Evolutionary conservation across 2,797 vertebrate genomes (phyloP), one percentile per base, ranked within the genome.

Genomic region (Eulemur rubriventer): DNA sequence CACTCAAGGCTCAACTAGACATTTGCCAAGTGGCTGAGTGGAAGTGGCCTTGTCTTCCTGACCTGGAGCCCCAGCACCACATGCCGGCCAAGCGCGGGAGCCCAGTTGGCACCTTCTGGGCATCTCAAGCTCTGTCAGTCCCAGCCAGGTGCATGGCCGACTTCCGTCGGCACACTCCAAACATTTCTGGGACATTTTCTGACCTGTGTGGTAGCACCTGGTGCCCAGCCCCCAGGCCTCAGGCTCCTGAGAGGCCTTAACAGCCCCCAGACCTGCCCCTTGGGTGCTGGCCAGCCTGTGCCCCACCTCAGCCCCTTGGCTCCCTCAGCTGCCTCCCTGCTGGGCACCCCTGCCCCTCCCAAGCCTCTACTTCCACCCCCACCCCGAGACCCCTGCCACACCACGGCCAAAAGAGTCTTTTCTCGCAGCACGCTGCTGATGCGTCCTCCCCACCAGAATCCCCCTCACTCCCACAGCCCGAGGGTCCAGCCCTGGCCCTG

Each of bases 371-470:
- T 57, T n/a, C 16, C 30, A 41, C 8, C 33, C 28, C 6, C 28
- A 3, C 16, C 35, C 30, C 0, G 1, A 55, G 10, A 20, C 26
- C 52, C 33, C 52, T 24, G 24, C 2, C 43, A 9, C 4, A 30
- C 13, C 9, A 33, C 11, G 30, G 76, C 24, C 33, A 35, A 7
- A 55, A 57, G 57, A n/a, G 22, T 43, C 48, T 22, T 41, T 63
- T 26, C 4, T 12, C 8, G 7, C 18, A 33, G 52, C 61, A 24
- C 63, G 13, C 22, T 0, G 7, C 22, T 3, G 7, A 16, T 2
- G 16, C 11, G 24, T 30, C 26, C 38, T 57, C 22, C 55, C 20
- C 7, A 57, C 35, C 16, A 3, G 2, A 41, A 9, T 28, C 35
- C 26, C 26, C 38, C 17, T 81, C 2, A 1, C 43, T 50, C 33